Evolutionary conservation across 64 coral and sea anemone species (phyloP).

Genomic region (Montipora foliosa): DNA sequence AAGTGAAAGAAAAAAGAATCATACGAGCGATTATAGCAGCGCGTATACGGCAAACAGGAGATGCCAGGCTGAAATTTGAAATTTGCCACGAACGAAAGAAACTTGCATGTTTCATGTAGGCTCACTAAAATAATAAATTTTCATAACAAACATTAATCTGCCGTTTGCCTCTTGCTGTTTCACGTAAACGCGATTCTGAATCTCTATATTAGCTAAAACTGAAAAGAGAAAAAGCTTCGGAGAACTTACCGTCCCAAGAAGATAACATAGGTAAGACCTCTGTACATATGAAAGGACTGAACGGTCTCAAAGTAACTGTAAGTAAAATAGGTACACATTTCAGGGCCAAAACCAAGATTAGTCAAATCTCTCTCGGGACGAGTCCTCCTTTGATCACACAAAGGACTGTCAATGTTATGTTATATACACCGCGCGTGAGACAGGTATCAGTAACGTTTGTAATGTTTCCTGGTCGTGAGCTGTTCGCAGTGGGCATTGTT

Average conservation of each 20-base stretch:
- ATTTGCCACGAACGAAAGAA: too few relatives aligned
- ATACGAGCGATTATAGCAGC: too few relatives aligned
- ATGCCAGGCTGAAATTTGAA: too few relatives aligned
- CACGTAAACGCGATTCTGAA: too few relatives aligned
- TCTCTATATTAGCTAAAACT: not conserved
- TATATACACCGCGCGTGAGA: not conserved
- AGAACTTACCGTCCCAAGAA: constrained; percentile 32
- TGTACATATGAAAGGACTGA: constrained; percentile 38
- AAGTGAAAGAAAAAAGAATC: too few relatives aligned
- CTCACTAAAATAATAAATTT: too few relatives aligned
- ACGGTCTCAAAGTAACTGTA: not conserved
- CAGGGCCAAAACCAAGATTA: constrained; percentile 11
- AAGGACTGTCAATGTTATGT: not conserved
- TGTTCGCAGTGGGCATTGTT: not conserved
- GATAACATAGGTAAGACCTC: constrained; percentile 15
- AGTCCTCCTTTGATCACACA: constrained; percentile 34
- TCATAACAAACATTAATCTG: too few relatives aligned
- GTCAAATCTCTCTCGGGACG: not conserved
- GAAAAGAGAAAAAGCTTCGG: not conserved
- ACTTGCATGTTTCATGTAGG: too few relatives aligned
- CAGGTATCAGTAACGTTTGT: not conserved
- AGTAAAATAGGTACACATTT: not conserved
- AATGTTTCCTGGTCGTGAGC: not conserved
- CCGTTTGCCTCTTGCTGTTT: too few relatives aligned
- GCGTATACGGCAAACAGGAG: too few relatives aligned